Evolutionary conservation across 2,797 vertebrate species (phyloP).

Genomic region (Allobates femoralis): DNA sequence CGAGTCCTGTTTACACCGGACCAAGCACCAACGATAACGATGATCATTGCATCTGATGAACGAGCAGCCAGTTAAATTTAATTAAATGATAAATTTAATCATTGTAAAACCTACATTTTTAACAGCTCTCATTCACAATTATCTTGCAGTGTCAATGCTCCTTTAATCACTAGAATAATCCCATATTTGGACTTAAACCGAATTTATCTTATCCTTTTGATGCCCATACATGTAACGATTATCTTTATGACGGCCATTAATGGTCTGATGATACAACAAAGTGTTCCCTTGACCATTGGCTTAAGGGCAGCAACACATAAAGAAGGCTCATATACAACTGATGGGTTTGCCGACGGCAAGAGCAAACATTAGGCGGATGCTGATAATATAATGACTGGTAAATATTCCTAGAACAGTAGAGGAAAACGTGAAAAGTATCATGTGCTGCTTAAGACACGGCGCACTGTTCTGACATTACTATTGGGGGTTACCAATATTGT

Average conservation of each 20-base stretch:
- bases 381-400: conserved; percentile 9
- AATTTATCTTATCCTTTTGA: neutral
- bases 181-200: neutral
- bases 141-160: too few species aligned
- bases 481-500: neutral
- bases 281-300: neutral
- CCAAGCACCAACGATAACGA: too few species aligned
- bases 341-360: neutral
- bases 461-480: neutral
- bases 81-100: too few species aligned
- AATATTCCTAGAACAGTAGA: neutral
- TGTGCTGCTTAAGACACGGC: neutral
- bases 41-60: too few species aligned
- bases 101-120: too few species aligned
- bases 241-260: neutral
- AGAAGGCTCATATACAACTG: neutral
- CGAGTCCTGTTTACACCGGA: too few species aligned
- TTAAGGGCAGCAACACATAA: neutral
- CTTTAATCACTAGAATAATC: too few species aligned
- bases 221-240: neutral
- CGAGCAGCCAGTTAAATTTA: too few species aligned
- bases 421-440: conserved; percentile 9
- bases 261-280: neutral
- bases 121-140: too few species aligned
- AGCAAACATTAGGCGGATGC: conserved; percentile 10